phyloP scores from a whole-genome alignment of 2,888 invertebrate species.

The Lycaena phlaeas region DNA sequence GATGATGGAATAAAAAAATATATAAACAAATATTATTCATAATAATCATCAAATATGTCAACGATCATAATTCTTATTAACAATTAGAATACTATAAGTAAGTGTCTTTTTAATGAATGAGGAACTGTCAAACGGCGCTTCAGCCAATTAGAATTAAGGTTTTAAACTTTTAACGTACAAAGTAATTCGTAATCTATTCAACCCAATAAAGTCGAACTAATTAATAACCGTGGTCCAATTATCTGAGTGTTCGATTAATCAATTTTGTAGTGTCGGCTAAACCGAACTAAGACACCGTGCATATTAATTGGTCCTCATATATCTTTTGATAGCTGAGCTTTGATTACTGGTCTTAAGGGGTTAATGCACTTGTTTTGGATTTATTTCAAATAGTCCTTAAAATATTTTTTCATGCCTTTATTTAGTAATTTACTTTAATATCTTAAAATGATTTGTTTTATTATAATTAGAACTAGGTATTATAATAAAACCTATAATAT shows the following conservation, averaged over 20 bases:
- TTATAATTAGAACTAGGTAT: too few species aligned
- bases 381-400: too few species aligned
- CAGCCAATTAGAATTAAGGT: constrained; percentile 4
- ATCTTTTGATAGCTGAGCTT: constrained; percentile 34
- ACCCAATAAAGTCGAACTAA: constrained; percentile 20
- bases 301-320: constrained; percentile 49
- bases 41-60: too few species aligned
- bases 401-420: too few species aligned
- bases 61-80: too few species aligned
- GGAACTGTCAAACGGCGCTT: constrained; percentile 1
- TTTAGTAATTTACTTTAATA: too few species aligned
- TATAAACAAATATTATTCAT: too few species aligned
- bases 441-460: too few species aligned
- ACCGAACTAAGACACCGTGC: constrained; percentile 38
- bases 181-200: constrained; percentile 5
- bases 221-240: constrained; percentile 54
- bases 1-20: too few species aligned
- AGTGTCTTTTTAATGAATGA: too few species aligned
- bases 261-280: constrained; percentile 35
- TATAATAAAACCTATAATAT: too few species aligned
- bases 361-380: constrained; percentile 14
- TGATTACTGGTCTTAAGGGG: constrained; percentile 30
- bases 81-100: too few species aligned
- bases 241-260: constrained; percentile 45
- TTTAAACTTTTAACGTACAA: not conserved